Conservation (phyloP, 2,888 invertebrate genomes). For the Athetis lepigone region DNA sequence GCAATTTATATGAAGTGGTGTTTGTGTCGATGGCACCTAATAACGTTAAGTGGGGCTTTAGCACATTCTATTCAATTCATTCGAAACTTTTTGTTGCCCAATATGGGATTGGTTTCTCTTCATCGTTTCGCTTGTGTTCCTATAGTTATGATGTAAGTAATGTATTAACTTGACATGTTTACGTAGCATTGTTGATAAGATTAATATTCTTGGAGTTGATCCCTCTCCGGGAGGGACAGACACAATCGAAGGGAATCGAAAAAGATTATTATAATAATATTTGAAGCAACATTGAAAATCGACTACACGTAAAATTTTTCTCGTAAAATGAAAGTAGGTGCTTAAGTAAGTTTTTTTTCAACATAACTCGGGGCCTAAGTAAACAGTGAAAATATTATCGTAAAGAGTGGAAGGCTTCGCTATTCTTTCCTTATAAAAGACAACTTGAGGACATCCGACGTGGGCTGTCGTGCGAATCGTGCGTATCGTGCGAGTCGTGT, state of each 20-base stretch:
- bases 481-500: background rate
- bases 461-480: background rate
- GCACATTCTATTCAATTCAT: slow-evolving; percentile 1
- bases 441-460: slow-evolving; percentile 11
- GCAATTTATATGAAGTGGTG: slow-evolving; percentile 3
- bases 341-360: slow-evolving; percentile 11
- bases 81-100: slow-evolving; percentile 7
- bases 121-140: slow-evolving; percentile 15
- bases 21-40: slow-evolving; percentile 7
- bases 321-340: slow-evolving; percentile 3
- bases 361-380: slow-evolving; percentile 26
- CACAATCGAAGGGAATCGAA: slow-evolving; percentile 50
- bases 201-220: slow-evolving; percentile 52
- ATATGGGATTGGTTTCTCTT: slow-evolving; percentile 11
- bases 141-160: slow-evolving; percentile 9
- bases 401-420: slow-evolving; percentile 15
- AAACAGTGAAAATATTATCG: slow-evolving; percentile 36
- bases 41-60: slow-evolving; percentile 28
- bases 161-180: slow-evolving; percentile 28
- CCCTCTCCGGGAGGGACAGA: slow-evolving; percentile 32
- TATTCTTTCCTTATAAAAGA: slow-evolving; percentile 43
- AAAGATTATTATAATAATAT: slow-evolving; percentile 48
- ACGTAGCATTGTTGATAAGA: slow-evolving; percentile 49
- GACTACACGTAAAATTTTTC: slow-evolving; percentile 13
- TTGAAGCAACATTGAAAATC: slow-evolving; percentile 38